Evolutionary conservation across 2,113 vertebrate genomes (phyloP).

Genomic region (Syrrhaptes paradoxus): DNA sequence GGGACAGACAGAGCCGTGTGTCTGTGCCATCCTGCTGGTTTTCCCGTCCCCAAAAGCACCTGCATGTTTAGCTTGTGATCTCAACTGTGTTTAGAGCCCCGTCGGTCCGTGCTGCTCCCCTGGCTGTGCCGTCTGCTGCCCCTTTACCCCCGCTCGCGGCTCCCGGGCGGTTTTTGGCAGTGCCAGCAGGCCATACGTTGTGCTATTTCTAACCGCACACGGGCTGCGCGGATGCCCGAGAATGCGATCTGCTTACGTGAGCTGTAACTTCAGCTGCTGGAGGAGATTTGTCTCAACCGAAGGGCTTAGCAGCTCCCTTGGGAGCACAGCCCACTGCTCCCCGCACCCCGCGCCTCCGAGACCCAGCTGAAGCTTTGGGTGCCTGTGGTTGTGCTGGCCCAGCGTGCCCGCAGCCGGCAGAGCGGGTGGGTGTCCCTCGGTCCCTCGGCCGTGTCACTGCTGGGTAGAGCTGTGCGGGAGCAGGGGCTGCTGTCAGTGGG

Average conservation of each 20-base stretch:
- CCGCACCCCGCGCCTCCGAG: accelerated
- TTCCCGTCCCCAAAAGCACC: accelerated
- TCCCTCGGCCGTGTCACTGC: not conserved
- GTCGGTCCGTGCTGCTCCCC: accelerated
- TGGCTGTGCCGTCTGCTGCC: not conserved
- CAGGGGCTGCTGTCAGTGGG: not conserved
- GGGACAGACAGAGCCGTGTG: not conserved
- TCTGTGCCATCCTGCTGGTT: accelerated
- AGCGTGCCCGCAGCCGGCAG: accelerated
- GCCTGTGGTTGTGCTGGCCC: accelerated
- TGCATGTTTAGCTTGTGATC: accelerated
- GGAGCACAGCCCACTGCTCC: not conserved
- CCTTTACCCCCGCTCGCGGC: not conserved
- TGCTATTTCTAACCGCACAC: not conserved
- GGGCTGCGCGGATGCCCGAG: not conserved
- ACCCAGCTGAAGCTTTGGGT: not conserved
- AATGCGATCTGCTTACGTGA: not conserved
- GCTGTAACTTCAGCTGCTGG: not conserved
- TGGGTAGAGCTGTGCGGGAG: accelerated
- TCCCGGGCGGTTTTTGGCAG: not conserved
- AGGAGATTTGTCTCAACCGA: not conserved
- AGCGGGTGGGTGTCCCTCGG: not conserved
- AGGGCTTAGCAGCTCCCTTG: not conserved
- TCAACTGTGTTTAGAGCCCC: accelerated
- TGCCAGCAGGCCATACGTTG: not conserved